These are phyloP conservation scores for Abrostola tripartita DNA, from an alignment of 2,888 invertebrate species.

Conservation along the genomic window DNA sequence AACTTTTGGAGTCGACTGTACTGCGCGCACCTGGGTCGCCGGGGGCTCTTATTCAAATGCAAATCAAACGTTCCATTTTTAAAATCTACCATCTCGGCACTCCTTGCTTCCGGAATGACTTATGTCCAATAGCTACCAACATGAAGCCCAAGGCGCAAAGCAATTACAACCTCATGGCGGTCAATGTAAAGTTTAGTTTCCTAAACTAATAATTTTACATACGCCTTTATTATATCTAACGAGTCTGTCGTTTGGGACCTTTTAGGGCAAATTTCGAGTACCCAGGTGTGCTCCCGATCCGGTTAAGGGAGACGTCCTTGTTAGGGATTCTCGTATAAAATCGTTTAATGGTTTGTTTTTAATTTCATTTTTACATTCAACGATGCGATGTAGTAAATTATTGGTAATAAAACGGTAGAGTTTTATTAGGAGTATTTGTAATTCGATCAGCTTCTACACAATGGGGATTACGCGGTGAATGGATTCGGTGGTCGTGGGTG, in stretches of 20 bases:
- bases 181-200: conserved; percentile 48
- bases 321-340: conserved; percentile 87
- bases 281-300: conserved; percentile 89
- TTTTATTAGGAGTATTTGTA: conserved; percentile 78
- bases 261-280: conserved; percentile 86
- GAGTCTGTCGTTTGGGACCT: conserved; percentile 84
- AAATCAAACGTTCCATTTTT: conserved; percentile 89
- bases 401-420: conserved; percentile 77
- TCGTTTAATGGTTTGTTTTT: conserved; percentile 89
- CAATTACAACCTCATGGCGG: conserved; percentile 58
- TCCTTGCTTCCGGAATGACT: conserved; percentile 86
- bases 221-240: conserved; percentile 58
- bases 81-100: conserved; percentile 87
- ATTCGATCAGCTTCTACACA: conserved; percentile 68
- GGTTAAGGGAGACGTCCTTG: conserved; percentile 88
- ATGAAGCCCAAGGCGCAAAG: conserved; percentile 52
- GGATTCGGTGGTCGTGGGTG: conserved; percentile 66
- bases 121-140: conserved; percentile 82
- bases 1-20: conserved; percentile 80
- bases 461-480: conserved; percentile 64
- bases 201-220: conserved; percentile 49
- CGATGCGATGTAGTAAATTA: conserved; percentile 81
- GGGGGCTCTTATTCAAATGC: conserved; percentile 88
- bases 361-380: conserved; percentile 85
- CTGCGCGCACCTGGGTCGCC: conserved; percentile 87